Base-by-base conservation (phyloP, 1,140 invertebrate species). In the Drosophila miranda region DNA sequence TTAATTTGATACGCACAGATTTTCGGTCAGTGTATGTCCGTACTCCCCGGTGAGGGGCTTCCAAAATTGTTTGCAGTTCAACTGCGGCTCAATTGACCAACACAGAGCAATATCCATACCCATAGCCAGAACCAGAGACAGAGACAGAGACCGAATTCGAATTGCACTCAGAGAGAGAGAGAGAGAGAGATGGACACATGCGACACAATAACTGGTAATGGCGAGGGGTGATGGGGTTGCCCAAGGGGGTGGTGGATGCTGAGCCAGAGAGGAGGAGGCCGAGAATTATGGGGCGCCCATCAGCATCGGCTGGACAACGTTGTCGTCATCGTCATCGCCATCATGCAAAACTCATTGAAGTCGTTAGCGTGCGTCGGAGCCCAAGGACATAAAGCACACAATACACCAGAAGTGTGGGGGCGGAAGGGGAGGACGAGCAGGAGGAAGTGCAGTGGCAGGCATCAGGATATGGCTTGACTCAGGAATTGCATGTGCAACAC, bases 301-400 rank as follows among this genome's bases (percentile, higher is more conserved):
- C 71, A 57, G 38, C 61, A 58, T 38, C 34, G 56, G 41, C 44
- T 46, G 45, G 46, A 60, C 80, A 62, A 68, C 70, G 76, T 69
- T 62, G 62, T 70, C 59, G 43, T 64, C 63, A 56, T 56, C 23
- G 23, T 57, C 75, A 46, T 78, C 78, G 55, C 75, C 80, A 71
- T 77, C 80, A 84, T 84, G 81, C 81, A 84, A 84, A 84, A 84
- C 81, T 86, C 81, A 87, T 81, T 84, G 73, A 81, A 86, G 80
- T 84, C 80, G 80, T 86, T 84, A 81, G 80, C 80, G 77, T 77
- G 73, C 68, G 63, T 83, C 60, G 54, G 45, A 55, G 57, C 50
- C 81, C 77, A 67, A 80, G 81, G 68, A 75, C 74, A 86, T 75
- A 77, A 69, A 84, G 69, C 62, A 84, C 81, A 84, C 80, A 84